Conservation (phyloP, 2,888 invertebrate genomes). For the Drosophila siamana region DNA sequence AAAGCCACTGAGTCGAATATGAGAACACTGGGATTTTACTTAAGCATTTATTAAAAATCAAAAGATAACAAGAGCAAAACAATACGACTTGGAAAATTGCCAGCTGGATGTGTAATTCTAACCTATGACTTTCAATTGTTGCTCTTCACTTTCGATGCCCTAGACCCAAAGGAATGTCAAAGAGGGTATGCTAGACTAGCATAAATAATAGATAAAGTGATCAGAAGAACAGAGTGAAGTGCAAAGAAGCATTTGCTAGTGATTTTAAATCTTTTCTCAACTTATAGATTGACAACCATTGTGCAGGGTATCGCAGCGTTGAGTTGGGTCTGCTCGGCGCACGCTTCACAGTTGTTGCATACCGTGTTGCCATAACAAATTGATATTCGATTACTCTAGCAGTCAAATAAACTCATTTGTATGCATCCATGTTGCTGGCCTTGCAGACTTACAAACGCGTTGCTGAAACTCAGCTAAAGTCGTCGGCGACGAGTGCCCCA, state of each 20-base stretch:
- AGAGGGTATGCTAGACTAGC: not conserved
- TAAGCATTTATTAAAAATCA: conserved; percentile 69
- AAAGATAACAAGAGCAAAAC: conserved; percentile 28
- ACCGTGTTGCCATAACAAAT: conserved; percentile 21
- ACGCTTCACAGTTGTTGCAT: conserved; percentile 5
- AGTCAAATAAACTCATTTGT: conserved; percentile 20
- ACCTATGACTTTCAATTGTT: conserved; percentile 29
- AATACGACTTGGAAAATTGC: conserved; percentile 28
- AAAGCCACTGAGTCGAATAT: conserved; percentile 59
- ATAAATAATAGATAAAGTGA: too few relatives aligned
- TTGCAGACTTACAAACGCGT: conserved; percentile 12
- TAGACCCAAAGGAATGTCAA: not conserved
- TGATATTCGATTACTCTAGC: conserved; percentile 36
- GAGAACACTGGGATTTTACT: conserved; percentile 59
- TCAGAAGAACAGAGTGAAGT: too few relatives aligned
- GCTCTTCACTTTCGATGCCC: conserved; percentile 4
- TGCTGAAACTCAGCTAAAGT: conserved; percentile 1
- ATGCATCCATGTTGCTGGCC: conserved; percentile 21
- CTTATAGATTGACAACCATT: too few relatives aligned
- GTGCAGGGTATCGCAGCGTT: not conserved
- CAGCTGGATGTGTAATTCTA: conserved; percentile 34
- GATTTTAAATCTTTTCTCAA: too few relatives aligned
- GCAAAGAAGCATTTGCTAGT: too few relatives aligned
- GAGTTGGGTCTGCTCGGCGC: not conserved
- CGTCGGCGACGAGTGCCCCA: not conserved